Evolutionary conservation across 2,888 invertebrate species (phyloP), one percentile per base, ranked within the genome.

Genomic region (Timema cristinae): DNA sequence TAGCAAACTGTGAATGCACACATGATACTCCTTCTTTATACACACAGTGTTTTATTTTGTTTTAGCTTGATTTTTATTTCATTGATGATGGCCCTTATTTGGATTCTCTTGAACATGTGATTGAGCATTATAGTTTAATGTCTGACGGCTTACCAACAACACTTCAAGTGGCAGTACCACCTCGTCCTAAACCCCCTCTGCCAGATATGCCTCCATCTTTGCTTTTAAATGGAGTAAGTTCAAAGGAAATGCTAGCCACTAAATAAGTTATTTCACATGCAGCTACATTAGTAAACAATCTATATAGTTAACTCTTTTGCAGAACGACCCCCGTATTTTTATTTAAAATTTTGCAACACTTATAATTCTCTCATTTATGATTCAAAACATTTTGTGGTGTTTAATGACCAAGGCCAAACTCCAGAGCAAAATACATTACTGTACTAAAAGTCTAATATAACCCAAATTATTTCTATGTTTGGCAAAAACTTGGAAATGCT

Each of bases 71-170:
- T 69, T 91, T 88, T 85, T 86, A 92, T 79, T 95, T 89, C 81
- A 97, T 97, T 79, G 97, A 97, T 80, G 92, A 95, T 82, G 97
- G 97, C 0, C 97, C 97, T 0, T 93, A 91, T 81, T 85, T 96
- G 79, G 90, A 92, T 75, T 91, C 93, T 0, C 82, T 97, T 79
- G 95, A 95, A 81, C 92, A 94, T 79, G 84, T 97, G 51, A 89
- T 97, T 70, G 93, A 94, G 77, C 94, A 97, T 83, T 97, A 97
- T 82, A 88, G 89, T 79, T 86, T 86, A 69, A 91, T 94, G 82
- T 88, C 92, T 0, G 97, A 97, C 83, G 97, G 97, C 5, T 84
- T 97, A 73, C 96, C 95, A 0, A 89, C 91, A 8, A 88, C 89
- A 71, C 87, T 97, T 72, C 86, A 88, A 70, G 83, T 85, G 73